Evolutionary conservation across 2,113 vertebrate genomes (phyloP).

Genomic region (Fregata magnificens): DNA sequence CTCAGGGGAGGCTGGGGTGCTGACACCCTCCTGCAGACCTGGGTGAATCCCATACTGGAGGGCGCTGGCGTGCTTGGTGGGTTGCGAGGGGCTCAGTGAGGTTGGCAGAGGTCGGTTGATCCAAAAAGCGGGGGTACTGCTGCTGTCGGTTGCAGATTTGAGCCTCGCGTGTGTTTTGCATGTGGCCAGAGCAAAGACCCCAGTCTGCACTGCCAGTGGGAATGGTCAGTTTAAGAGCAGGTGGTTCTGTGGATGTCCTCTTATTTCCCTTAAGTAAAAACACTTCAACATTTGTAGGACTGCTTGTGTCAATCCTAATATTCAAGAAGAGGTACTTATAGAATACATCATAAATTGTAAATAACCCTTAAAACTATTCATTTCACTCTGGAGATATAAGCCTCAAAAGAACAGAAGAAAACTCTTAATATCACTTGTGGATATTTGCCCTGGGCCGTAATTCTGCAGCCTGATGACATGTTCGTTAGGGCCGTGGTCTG

Average conservation of each 20-base stretch:
- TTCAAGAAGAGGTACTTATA: not conserved
- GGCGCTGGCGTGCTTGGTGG: not conserved
- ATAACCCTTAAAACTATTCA: not conserved
- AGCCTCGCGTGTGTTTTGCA: not conserved
- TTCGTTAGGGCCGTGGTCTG: accelerated
- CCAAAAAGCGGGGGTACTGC: not conserved
- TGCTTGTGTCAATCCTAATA: not conserved
- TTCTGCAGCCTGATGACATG: not conserved
- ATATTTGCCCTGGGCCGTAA: not conserved
- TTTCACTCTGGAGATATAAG: not conserved
- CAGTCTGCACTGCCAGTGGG: no score
- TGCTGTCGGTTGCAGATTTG: not conserved
- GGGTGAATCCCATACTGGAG: not conserved
- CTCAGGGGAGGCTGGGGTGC: not conserved
- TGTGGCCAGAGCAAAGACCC: not conserved
- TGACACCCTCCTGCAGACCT: not conserved
- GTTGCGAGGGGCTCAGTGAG: not conserved
- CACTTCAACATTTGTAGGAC: not conserved
- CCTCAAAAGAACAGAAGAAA: not conserved
- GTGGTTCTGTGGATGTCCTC: not conserved
- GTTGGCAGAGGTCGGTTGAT: not conserved
- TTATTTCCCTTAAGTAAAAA: not conserved
- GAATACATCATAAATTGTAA: not conserved
- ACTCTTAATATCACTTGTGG: not conserved
- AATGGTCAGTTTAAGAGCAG: not conserved